Conservation (phyloP, 2,888 invertebrate species). For the Ceraclea dissimilis region DNA sequence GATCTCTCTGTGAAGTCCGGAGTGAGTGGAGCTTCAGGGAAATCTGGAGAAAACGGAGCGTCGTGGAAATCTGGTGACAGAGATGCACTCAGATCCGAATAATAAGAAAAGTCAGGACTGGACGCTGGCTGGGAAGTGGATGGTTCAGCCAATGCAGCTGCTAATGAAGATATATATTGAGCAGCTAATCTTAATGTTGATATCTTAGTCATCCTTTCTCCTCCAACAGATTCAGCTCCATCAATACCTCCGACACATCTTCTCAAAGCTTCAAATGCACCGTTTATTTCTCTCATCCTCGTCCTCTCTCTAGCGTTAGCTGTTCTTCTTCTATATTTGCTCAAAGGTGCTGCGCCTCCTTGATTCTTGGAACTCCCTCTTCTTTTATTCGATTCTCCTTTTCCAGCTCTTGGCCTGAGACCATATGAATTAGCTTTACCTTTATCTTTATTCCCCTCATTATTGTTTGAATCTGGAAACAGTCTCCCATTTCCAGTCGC, state of each 20-base stretch:
- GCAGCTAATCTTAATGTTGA: slow-evolving; percentile 58
- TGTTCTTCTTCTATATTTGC: slow-evolving; percentile 60
- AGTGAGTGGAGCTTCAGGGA: slow-evolving; percentile 32
- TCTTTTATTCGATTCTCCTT: slow-evolving; percentile 1
- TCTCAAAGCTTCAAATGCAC: slow-evolving; percentile 56
- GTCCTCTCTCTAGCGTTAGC: slow-evolving; percentile 60
- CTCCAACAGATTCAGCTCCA: slow-evolving; percentile 29
- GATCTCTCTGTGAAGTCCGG: slow-evolving; percentile 33
- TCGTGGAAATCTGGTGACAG: slow-evolving; percentile 31
- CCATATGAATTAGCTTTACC: slow-evolving; percentile 36
- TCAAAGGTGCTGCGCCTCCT: slow-evolving; percentile 40
- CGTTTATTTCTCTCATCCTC: slow-evolving; percentile 62
- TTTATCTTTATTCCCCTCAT: slow-evolving; percentile 28
- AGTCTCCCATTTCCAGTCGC: slow-evolving; percentile 21
- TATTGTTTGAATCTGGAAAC: slow-evolving; percentile 34
- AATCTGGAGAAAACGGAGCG: slow-evolving; percentile 32
- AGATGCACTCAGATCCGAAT: slow-evolving; percentile 5
- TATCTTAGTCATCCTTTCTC: slow-evolving; percentile 57
- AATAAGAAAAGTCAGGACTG: slow-evolving; percentile 5
- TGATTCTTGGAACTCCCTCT: slow-evolving; percentile 27
- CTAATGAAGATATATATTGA: slow-evolving; percentile 53
- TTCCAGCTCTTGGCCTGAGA: slow-evolving; percentile 31
- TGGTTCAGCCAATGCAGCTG: slow-evolving; percentile 31
- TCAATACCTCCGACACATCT: slow-evolving; percentile 44
- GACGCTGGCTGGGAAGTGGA: slow-evolving; percentile 1